Base-by-base conservation (phyloP, 2,888 invertebrate genomes). In the Chymomyza caudatula region DNA sequence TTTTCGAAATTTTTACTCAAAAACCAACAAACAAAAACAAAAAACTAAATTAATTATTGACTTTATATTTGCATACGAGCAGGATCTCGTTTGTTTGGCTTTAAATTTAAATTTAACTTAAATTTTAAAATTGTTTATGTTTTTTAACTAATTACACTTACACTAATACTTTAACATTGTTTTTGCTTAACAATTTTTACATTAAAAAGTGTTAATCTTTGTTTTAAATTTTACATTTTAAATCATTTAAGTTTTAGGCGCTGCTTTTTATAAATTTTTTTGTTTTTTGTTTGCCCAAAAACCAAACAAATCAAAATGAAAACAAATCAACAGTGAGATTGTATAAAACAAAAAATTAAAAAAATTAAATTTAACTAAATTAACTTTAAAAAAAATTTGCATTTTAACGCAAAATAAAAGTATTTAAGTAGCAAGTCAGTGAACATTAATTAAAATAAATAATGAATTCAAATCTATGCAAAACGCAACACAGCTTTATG, bases 51-150 rank as follows among this genome's bases (percentile, higher is more conserved):
- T 79, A 79, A 79, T 78, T 83, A 80, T 84, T 75, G 73, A 76
- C 74, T 71, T 78, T 54, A 76, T 54, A 76, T 74, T 79, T 79
- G 74, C 87, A 86, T 84, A 80, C 87, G 88, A 88, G 88, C 88
- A 87, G 88, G 88, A 88, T 88, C 88, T 88, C 88, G 88, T 86
- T 77, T 81, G 81, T 81, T 81, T 88, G 88, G 85, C 87, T 87
- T 88, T 86, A 86, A 87, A 85, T 73, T 77, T 78, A 72, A 80
- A 71, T 58, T 71, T 67, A 63, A 64, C 75, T 69, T 74, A 69
- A 71, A 69, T 68, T 60, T 65, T 71, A 59, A 65, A 77, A 73
- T 78, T 78, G 73, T 77, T 74, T 71, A 63, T 61, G 51, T 61
- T 59, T 66, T 59, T 65, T 67, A 74, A 71, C 68, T 68, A 64